Base-by-base conservation (phyloP, 1,140 invertebrate species). In the Parapsyche elsis region DNA sequence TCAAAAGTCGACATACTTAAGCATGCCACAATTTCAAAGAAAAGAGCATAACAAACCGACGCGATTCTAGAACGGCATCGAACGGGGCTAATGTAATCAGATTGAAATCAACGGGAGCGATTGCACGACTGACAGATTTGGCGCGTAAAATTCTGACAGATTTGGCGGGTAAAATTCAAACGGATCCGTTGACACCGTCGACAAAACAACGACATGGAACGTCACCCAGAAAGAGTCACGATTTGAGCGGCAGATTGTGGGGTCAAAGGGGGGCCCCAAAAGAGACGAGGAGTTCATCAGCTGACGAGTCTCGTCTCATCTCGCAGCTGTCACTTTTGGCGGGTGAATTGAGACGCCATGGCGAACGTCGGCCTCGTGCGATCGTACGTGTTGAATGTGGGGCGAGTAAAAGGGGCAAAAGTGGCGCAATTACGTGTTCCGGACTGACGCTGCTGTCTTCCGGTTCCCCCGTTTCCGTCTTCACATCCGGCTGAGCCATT, bases 381-480 rank as follows among this genome's bases (percentile, higher is more conserved):
- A 4, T 38, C 30, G 30, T 38, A n/a, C n/a, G n/a, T n/a, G n/a
- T n/a, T n/a, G n/a, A n/a, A n/a, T 14, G 53, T 12, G 14, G 53
- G 7, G 7, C n/a, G n/a, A n/a, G n/a, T n/a, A n/a, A 59, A 10
- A 7, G 9, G 53, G 9, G 53, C 7, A 4, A 38, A 38, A 4
- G 1, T 38, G 30, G 30, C 1, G 1, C 2, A 38, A 38, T 38
- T 38, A 38, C 30, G 59, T 9, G 21, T 9, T 53, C 4, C 24
- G 46, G 57, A 44, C 21, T 71, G 19, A 59, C 49, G 61, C 26
- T 76, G 49, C 78, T 30, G 76, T 78, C 77, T 84, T 85, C 85
- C 85, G 85, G 84, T 71, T 82, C 83, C 73, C 85, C 84, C 26
- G 84, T 79, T 16, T 83, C 73, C 5, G 23, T 5, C 23, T 76